These are phyloP conservation scores for Cantharis rufa DNA, from an alignment of 2,888 invertebrate species.

Conservation along the genomic window DNA sequence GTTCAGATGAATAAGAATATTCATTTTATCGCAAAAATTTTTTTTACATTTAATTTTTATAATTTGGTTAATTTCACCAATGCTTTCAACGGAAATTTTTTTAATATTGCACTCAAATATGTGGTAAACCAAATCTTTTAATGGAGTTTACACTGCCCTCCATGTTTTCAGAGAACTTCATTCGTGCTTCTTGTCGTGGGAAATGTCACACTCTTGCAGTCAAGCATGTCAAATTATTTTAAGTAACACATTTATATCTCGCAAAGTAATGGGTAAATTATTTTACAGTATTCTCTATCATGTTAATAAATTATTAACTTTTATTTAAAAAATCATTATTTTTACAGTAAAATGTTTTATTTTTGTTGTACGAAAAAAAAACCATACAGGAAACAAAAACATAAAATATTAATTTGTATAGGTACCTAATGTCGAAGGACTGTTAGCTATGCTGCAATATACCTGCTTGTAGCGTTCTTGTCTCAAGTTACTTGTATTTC, in stretches of 20 bases:
- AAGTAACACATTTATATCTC: background rate
- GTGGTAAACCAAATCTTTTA: conserved; percentile 7
- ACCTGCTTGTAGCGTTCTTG: background rate
- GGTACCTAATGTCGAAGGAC: background rate
- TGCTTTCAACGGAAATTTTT: background rate
- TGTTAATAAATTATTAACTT: background rate
- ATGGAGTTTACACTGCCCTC: conserved; percentile 10
- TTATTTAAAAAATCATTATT: background rate
- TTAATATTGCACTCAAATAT: background rate
- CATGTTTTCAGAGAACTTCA: conserved; percentile 9
- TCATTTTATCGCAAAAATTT: background rate
- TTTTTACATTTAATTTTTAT: no score
- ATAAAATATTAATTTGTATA: background rate
- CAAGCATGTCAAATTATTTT: conserved; percentile 5
- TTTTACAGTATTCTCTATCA: background rate
- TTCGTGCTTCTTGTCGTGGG: conserved; percentile 16
- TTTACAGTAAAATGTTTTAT: background rate
- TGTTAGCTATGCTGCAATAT: background rate
- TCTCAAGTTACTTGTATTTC: conserved; percentile 7
- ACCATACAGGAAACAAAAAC: background rate
- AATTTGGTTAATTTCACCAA: no score
- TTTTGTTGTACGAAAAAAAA: background rate
- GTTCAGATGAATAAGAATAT: background rate
- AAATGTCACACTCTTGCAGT: conserved; percentile 18
- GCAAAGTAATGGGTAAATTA: background rate